Evolutionary conservation across 2,113 vertebrate genomes (phyloP).

Genomic region (Lycaon pictus): DNA sequence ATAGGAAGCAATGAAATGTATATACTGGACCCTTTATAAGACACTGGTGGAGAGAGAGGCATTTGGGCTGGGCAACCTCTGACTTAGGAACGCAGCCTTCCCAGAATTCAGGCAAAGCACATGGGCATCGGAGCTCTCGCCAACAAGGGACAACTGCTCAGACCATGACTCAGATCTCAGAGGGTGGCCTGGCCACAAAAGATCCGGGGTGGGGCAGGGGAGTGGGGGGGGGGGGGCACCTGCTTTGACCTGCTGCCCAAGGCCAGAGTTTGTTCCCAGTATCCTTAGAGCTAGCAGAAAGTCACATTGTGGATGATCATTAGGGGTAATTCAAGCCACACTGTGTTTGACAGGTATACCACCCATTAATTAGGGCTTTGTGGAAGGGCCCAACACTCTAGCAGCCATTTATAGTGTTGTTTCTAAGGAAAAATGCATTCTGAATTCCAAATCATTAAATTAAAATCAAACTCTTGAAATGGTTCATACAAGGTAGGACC

Average conservation of each 20-base stretch:
- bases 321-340: not conserved
- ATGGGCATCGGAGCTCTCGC: not conserved
- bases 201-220: too few species aligned
- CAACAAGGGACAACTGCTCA: not conserved
- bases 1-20: not conserved
- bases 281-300: not conserved
- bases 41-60: not conserved
- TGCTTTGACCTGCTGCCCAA: not conserved
- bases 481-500: not conserved
- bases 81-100: not conserved
- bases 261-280: not conserved
- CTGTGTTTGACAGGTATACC: not conserved
- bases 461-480: constrained; percentile 46
- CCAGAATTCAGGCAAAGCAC: not conserved
- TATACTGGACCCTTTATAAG: not conserved
- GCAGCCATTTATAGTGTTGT: not conserved
- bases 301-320: not conserved
- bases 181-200: not conserved
- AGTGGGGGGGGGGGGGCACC: not conserved
- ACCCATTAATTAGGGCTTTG: not conserved
- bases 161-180: not conserved
- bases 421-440: constrained; percentile 37
- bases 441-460: not conserved
- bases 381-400: not conserved
- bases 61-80: not conserved